A percentile compares a stretch with the other conserved stretches of the same genome.
phyloP scores from a whole-genome alignment of 2,888 invertebrate species.

The Serripes groenlandicus region DNA sequence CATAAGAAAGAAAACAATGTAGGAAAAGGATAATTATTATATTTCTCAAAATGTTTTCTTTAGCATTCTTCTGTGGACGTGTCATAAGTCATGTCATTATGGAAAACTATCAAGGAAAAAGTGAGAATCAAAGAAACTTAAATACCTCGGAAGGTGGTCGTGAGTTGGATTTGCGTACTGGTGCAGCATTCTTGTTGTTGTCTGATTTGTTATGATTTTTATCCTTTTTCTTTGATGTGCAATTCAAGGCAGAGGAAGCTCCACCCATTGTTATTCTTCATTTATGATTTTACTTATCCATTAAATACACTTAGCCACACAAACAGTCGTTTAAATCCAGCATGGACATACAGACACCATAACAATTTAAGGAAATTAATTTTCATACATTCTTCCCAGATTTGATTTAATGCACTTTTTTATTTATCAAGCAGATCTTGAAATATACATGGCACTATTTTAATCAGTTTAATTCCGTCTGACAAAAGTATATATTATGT shows the following conservation, averaged over 20 bases:
- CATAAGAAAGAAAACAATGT: no score
- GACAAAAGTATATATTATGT: background rate
- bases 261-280: slow-evolving; percentile 56
- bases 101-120: no score
- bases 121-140: no score
- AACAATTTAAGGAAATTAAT: background rate
- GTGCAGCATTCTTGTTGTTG: background rate
- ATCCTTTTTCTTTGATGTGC: slow-evolving; percentile 61
- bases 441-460: background rate
- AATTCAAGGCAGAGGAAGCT: slow-evolving; percentile 58
- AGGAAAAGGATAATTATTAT: no score
- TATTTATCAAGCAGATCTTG: background rate
- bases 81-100: no score
- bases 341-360: background rate
- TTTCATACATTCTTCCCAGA: background rate
- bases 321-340: background rate
- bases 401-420: background rate
- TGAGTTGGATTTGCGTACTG: background rate
- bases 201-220: slow-evolving; percentile 39
- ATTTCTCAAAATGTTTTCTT: no score
- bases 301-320: background rate
- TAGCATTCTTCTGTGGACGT: no score
- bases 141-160: background rate
- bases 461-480: background rate
- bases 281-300: background rate